These are phyloP conservation scores for Trididemnum clinides DNA, from an alignment of 23 tunicate genomes.

Conservation along the genomic window DNA sequence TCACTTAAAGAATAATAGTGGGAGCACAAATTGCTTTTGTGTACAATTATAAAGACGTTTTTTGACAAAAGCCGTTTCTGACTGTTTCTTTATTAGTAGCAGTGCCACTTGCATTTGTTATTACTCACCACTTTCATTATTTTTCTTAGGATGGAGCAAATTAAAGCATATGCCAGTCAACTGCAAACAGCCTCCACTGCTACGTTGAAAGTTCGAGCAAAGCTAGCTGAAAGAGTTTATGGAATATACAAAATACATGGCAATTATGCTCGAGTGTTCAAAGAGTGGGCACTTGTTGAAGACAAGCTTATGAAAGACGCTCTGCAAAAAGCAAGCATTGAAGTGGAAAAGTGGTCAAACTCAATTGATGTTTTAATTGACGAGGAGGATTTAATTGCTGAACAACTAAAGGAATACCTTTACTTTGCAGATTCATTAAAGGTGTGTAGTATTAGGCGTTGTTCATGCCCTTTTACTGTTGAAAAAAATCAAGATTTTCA, in stretches of 20 bases:
- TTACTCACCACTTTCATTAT: no score
- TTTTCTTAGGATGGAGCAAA: conserved; percentile 64
- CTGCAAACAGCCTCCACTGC: conserved; percentile 57
- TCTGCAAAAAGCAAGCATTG: conserved; percentile 64
- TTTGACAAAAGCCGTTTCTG: no score
- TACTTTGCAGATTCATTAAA: conserved; percentile 85
- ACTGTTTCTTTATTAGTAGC: no score
- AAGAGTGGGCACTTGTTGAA: conserved; percentile 88
- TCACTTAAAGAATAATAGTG: no score
- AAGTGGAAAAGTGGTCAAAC: conserved; percentile 47
- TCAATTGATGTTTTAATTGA: conserved; percentile 86
- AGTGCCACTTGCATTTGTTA: no score
- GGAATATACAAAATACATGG: conserved; percentile 90
- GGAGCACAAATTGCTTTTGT: no score
- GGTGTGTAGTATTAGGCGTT: no score
- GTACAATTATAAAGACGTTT: no score
- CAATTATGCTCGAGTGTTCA: conserved; percentile 76
- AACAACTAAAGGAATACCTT: conserved; percentile 82
- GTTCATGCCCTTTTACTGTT: no score
- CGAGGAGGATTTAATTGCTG: conserved; percentile 87
- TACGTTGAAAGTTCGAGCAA: conserved; percentile 80
- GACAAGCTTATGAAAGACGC: conserved; percentile 39
- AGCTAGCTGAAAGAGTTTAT: conserved; percentile 85
- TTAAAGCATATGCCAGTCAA: conserved; percentile 72
- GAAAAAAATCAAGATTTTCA: no score